Conservation (phyloP, 2,888 invertebrate genomes). For the Boloria selene region DNA sequence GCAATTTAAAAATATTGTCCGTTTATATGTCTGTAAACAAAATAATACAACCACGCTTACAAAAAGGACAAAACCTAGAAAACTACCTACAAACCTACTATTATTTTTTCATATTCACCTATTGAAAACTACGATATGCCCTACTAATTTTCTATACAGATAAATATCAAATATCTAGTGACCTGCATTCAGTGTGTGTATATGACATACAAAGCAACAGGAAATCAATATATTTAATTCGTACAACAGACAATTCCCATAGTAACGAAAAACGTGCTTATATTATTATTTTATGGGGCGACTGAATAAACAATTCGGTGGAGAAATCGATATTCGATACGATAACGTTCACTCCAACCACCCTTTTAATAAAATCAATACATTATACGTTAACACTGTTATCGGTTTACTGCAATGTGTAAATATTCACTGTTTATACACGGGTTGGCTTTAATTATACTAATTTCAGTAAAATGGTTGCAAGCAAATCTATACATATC, state of each 20-base stretch:
- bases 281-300: slow-evolving; percentile 37
- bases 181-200: slow-evolving; percentile 36
- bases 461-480: neutral
- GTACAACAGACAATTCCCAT: slow-evolving; percentile 30
- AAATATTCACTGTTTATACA: slow-evolving; percentile 31
- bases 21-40: no score
- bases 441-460: slow-evolving; percentile 17
- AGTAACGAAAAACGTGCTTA: slow-evolving; percentile 38
- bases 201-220: slow-evolving; percentile 29
- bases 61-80: neutral
- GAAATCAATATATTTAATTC: slow-evolving; percentile 38
- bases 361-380: slow-evolving; percentile 41
- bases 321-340: slow-evolving; percentile 58
- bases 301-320: slow-evolving; percentile 58
- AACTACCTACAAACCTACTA: neutral
- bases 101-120: slow-evolving; percentile 19
- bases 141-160: slow-evolving; percentile 32
- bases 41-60: slow-evolving; percentile 9
- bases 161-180: slow-evolving; percentile 35
- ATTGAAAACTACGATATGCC: slow-evolving; percentile 21
- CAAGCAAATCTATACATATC: no score
- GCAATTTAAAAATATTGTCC: no score
- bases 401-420: slow-evolving; percentile 34
- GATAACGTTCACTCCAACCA: slow-evolving; percentile 48
- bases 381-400: slow-evolving; percentile 32